phyloP scores from a whole-genome alignment of 2,888 invertebrate species.

The Helobdella robusta region DNA sequence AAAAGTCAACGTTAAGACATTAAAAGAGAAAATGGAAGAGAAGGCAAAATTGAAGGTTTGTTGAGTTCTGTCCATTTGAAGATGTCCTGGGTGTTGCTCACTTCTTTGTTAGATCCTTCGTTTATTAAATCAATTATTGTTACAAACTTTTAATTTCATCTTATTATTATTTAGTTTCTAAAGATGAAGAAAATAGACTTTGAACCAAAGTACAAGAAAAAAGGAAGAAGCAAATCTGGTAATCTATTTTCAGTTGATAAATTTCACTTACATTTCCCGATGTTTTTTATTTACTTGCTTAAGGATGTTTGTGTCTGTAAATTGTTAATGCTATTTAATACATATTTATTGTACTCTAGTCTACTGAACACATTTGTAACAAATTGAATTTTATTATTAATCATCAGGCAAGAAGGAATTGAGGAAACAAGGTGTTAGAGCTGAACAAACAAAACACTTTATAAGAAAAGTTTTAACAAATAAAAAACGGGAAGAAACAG shows the following conservation, averaged over 20 bases:
- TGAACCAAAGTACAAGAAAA: conserved; percentile 66
- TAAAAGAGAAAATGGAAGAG: conserved; percentile 68
- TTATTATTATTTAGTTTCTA: conserved; percentile 52
- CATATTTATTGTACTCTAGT: no score
- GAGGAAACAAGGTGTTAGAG: conserved; percentile 41
- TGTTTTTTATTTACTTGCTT: no score
- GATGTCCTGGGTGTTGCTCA: not conserved
- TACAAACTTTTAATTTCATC: not conserved
- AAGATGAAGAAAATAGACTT: conserved; percentile 70
- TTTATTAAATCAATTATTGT: not conserved
- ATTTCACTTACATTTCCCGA: no score
- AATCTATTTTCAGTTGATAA: no score
- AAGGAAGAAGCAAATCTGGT: conserved; percentile 49
- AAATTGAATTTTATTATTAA: no score
- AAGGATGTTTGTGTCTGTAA: no score
- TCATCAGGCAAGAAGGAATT: conserved; percentile 39
- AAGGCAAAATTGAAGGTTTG: conserved; percentile 51
- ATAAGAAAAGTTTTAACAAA: conserved; percentile 13
- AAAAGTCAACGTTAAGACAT: conserved; percentile 70
- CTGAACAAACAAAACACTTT: conserved; percentile 19
- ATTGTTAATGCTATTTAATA: no score
- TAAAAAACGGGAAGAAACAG: conserved; percentile 8
- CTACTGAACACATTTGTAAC: no score
- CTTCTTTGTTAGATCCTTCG: not conserved
- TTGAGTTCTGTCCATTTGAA: not conserved